Evolutionary conservation across 1,140 invertebrate species (phyloP).

Genomic region (Physella acuta): DNA sequence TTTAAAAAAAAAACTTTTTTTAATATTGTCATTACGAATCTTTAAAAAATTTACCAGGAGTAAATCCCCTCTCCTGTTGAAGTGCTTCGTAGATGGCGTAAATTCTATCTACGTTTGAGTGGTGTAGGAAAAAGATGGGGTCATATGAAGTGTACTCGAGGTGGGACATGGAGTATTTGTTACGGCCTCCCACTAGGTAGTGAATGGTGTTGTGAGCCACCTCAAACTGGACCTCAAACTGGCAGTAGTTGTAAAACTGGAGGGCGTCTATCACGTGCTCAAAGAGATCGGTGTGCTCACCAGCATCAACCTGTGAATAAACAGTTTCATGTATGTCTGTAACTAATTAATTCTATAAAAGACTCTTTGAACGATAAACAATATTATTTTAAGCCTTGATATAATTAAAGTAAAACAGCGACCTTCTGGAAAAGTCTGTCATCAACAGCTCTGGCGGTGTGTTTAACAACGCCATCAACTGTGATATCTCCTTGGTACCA

Average conservation of each 20-base stretch:
- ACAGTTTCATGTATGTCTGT: no score
- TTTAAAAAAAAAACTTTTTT: no score
- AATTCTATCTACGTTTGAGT: slow-evolving; percentile 35
- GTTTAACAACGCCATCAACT: slow-evolving; percentile 8
- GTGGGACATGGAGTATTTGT: slow-evolving; percentile 31
- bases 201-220: slow-evolving; percentile 37
- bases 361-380: no score
- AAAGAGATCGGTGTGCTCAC: slow-evolving; percentile 23
- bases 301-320: slow-evolving; percentile 19
- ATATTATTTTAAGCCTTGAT: no score
- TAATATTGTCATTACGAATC: no score
- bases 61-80: slow-evolving; percentile 27
- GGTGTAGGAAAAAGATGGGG: slow-evolving; percentile 36
- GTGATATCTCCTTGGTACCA: slow-evolving; percentile 29
- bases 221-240: slow-evolving; percentile 40
- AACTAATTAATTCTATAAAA: no score
- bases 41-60: slow-evolving; percentile 5
- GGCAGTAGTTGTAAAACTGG: slow-evolving; percentile 34
- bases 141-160: slow-evolving; percentile 38
- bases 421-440: slow-evolving; percentile 28
- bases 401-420: not conserved
- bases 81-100: slow-evolving; percentile 32
- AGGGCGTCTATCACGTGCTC: slow-evolving; percentile 31
- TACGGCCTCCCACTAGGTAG: slow-evolving; percentile 35
- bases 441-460: slow-evolving; percentile 33